Conservation (phyloP, 2,113 vertebrate genomes). For the Elanoides forficatus region DNA sequence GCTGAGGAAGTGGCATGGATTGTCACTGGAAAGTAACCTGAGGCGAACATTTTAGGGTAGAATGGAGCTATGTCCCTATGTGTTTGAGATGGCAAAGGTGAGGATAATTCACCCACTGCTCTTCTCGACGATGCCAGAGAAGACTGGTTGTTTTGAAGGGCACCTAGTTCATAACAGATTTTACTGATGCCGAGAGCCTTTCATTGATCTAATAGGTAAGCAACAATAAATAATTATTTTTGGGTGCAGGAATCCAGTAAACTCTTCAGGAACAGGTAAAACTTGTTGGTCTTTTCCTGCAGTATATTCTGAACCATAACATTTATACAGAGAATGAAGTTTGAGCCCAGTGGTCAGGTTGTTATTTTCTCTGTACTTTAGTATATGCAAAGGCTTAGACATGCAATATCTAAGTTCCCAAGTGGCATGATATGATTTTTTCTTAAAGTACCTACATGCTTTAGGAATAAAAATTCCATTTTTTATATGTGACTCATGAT, state of each 20-base stretch:
- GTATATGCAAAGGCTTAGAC: neutral
- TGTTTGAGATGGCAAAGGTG: neutral
- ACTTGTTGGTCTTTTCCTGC: neutral
- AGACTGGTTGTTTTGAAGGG: neutral
- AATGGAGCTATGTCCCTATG: neutral
- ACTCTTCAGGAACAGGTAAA: slow-evolving; percentile 22
- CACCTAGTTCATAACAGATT: neutral
- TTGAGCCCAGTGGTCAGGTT: neutral
- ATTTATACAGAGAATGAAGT: neutral
- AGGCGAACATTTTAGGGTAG: neutral
- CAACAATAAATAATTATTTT: neutral
- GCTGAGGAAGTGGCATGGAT: neutral
- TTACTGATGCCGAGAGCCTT: neutral
- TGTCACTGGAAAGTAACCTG: neutral
- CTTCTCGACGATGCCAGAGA: neutral
- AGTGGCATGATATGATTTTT: neutral
- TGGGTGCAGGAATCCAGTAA: neutral
- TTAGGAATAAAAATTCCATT: neutral
- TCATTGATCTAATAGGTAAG: neutral
- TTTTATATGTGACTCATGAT: fast-evolving
- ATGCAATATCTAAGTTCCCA: neutral
- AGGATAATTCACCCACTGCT: neutral
- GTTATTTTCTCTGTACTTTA: neutral
- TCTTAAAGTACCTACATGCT: neutral
- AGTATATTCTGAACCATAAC: neutral